A percentile compares a stretch with the other conserved stretches of the same genome.
Evolutionary conservation across 1,140 invertebrate species (phyloP).

Genomic region (Grapholita molesta): DNA sequence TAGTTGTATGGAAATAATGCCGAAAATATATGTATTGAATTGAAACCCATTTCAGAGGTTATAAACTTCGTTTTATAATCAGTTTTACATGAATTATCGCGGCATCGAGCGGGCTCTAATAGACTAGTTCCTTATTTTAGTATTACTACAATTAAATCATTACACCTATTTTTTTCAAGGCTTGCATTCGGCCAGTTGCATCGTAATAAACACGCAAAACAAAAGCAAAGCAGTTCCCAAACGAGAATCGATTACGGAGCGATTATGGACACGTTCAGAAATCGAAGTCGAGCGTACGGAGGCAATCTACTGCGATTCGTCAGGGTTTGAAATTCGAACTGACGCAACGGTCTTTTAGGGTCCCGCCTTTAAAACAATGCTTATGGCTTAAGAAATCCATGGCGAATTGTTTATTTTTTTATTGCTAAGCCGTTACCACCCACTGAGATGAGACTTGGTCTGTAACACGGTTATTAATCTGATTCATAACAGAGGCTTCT

Average conservation of each 20-base stretch:
- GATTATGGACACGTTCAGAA: constrained; percentile 20
- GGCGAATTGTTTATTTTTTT: neutral
- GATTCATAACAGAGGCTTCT: no score
- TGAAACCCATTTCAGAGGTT: no score
- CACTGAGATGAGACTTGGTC: neutral
- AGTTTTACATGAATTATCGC: no score
- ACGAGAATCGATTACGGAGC: constrained; percentile 29
- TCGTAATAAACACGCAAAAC: neutral
- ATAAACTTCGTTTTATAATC: no score
- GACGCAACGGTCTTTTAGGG: constrained; percentile 24
- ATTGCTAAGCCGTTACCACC: neutral
- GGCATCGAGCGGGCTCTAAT: no score
- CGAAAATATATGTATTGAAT: no score
- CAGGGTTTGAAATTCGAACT: constrained; percentile 36
- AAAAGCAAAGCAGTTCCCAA: constrained; percentile 17
- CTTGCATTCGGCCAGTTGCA: neutral
- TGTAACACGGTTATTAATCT: no score
- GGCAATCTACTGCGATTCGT: constrained; percentile 40
- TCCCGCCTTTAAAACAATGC: constrained; percentile 21
- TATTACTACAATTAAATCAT: no score
- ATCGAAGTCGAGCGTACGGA: constrained; percentile 26
- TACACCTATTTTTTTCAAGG: neutral
- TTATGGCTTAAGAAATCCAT: neutral
- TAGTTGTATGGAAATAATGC: no score
- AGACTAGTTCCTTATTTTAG: no score